Percentiles rank a stretch among this genome's conserved stretches.
Evolutionary conservation across 2,113 vertebrate genomes (phyloP).

Genomic region (Sphaerodactylus townsendi): DNA sequence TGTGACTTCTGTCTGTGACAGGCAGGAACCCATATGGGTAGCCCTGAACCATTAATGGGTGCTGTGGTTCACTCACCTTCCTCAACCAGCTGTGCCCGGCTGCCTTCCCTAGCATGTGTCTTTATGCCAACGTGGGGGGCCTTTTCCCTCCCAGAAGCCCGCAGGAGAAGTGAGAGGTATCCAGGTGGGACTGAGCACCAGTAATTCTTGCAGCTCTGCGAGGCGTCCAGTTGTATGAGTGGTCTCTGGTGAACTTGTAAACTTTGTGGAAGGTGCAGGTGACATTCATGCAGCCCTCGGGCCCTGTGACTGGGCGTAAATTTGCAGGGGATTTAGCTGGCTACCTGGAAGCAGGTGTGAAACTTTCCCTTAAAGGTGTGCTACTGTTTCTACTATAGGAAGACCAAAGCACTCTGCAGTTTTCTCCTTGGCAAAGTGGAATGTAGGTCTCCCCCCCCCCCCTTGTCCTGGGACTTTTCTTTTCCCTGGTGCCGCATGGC

Average conservation of each 20-base stretch:
- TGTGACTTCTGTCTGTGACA: not conserved
- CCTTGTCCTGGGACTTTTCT: not conserved
- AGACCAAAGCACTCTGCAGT: fast-evolving
- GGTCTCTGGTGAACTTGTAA: not conserved
- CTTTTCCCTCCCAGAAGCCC: not conserved
- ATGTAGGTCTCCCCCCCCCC: not conserved
- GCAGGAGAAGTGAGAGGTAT: no score
- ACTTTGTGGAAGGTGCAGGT: not conserved
- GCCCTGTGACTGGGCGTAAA: no score
- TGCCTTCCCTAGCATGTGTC: not conserved
- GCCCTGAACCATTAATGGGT: not conserved
- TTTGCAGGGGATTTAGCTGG: no score
- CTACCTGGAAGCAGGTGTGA: not conserved
- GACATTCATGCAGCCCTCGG: no score
- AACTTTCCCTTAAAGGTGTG: not conserved
- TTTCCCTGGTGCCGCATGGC: not conserved
- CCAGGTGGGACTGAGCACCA: not conserved
- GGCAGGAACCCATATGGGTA: not conserved
- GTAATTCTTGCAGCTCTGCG: not conserved
- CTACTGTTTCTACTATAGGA: not conserved
- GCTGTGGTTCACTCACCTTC: not conserved
- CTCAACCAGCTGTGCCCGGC: not conserved
- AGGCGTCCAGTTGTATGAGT: not conserved
- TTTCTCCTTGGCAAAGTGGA: no score
- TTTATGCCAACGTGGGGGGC: not conserved